These are phyloP conservation scores for Hippocampus zosterae DNA, from an alignment of 2,113 vertebrate genomes.

Conservation along the genomic window DNA sequence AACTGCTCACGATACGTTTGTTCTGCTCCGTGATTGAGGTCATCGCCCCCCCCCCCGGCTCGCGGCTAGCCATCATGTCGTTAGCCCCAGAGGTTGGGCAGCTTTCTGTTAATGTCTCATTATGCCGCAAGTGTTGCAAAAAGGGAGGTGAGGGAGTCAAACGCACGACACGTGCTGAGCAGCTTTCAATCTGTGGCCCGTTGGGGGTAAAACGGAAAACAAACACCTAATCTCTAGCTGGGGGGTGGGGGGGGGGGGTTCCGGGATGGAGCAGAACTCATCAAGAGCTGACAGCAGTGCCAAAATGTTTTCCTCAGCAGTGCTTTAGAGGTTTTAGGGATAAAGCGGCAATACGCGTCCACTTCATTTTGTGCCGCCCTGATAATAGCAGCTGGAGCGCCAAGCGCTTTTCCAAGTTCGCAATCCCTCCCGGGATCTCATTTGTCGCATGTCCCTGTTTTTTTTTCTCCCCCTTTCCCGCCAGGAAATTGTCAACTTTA, in stretches of 20 bases:
- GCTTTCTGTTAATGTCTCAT: conserved; percentile 42
- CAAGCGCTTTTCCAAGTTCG: not conserved
- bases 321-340: conserved; percentile 53
- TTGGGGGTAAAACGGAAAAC: conserved; percentile 55
- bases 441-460: conserved; percentile 6
- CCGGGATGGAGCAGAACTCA: conserved; percentile 54
- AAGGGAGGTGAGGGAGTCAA: conserved; percentile 44
- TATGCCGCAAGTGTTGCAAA: conserved; percentile 55
- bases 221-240: conserved; percentile 61
- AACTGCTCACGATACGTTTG: conserved; percentile 64
- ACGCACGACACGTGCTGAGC: conserved; percentile 22
- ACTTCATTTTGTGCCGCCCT: conserved; percentile 36
- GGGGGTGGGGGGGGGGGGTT: conserved; percentile 22
- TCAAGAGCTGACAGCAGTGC: conserved; percentile 47
- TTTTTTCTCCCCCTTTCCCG: conserved; percentile 37
- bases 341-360: conserved; percentile 43
- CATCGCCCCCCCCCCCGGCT: conserved; percentile 33
- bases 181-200: conserved; percentile 49
- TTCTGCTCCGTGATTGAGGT: conserved; percentile 62
- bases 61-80: not conserved
- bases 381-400: conserved; percentile 17
- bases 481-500: conserved; percentile 98
- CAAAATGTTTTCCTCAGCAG: conserved; percentile 54
- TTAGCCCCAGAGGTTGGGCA: not conserved
- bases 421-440: conserved; percentile 2